Conservation (phyloP, 2,888 invertebrate genomes). For the Agrilus cyanescens region DNA sequence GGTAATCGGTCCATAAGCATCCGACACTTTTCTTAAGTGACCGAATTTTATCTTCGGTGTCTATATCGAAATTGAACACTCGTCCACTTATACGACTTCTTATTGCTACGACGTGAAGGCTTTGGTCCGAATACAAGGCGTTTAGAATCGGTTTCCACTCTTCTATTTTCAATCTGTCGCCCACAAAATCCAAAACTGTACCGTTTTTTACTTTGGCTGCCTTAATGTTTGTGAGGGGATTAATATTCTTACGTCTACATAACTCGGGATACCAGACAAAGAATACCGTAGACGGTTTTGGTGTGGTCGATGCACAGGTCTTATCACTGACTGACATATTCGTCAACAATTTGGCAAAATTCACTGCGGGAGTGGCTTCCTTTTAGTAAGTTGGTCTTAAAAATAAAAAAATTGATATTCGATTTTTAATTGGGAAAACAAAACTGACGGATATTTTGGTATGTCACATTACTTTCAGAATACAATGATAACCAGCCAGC, state of each 20-base stretch:
- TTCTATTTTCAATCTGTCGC: conserved; percentile 60
- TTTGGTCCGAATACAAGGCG: conserved; percentile 58
- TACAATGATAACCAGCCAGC: too few species aligned
- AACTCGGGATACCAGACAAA: conserved; percentile 35
- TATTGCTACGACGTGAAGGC: conserved; percentile 55
- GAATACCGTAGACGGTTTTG: conserved; percentile 29
- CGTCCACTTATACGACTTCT: conserved; percentile 39
- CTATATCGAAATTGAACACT: conserved; percentile 34
- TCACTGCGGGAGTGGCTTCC: neutral
- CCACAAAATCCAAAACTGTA: conserved; percentile 49
- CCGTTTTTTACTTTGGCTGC: conserved; percentile 30
- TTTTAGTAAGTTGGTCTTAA: too few species aligned
- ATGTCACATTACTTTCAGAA: too few species aligned
- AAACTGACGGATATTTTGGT: too few species aligned
- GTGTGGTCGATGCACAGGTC: conserved; percentile 4
- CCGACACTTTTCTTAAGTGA: conserved; percentile 38
- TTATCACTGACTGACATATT: conserved; percentile 8
- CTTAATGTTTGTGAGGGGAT: conserved; percentile 28
- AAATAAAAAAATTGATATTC: too few species aligned
- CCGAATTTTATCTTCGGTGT: conserved; percentile 49
- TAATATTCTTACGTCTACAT: conserved; percentile 30
- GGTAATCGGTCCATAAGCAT: conserved; percentile 53
- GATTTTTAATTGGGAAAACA: too few species aligned
- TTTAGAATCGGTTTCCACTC: conserved; percentile 69
- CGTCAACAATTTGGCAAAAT: conserved; percentile 1